A percentile compares a stretch with the other conserved stretches of the same genome.
These are phyloP conservation scores for Pectinophora gossypiella DNA, from an alignment of 1,140 invertebrate genomes.

Conservation along the genomic window DNA sequence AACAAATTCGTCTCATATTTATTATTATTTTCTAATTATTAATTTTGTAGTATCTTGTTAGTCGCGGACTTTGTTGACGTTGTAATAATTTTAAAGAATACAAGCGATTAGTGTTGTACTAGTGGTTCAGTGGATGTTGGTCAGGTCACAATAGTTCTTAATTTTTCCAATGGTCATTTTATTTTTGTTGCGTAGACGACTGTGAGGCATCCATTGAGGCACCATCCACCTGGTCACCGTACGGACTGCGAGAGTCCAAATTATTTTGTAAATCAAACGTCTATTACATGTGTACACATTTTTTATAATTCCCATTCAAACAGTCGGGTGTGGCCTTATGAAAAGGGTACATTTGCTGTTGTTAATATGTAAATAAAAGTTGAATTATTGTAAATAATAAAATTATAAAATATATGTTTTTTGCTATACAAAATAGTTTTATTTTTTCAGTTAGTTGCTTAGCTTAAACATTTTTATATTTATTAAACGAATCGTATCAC, in stretches of 20 bases:
- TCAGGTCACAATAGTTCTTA: too few relatives aligned
- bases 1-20: constrained; percentile 69
- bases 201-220: too few relatives aligned
- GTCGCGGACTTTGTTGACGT: constrained; percentile 51
- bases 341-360: constrained; percentile 63
- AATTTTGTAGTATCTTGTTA: constrained; percentile 46
- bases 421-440: constrained; percentile 47
- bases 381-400: constrained; percentile 74
- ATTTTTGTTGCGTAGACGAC: too few relatives aligned
- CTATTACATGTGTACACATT: constrained; percentile 38
- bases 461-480: neutral
- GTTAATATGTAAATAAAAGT: constrained; percentile 75
- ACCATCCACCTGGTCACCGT: too few relatives aligned
- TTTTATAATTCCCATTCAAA: constrained; percentile 49
- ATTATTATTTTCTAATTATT: constrained; percentile 41
- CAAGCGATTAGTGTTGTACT: neutral
- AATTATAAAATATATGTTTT: constrained; percentile 73
- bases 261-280: neutral
- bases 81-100: constrained; percentile 54
- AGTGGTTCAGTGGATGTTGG: constrained; percentile 1
- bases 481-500: too few relatives aligned
- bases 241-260: neutral
- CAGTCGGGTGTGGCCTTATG: constrained; percentile 65
- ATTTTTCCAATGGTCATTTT: neutral
- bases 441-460: too few relatives aligned